Evolutionary conservation across 2,797 vertebrate genomes (phyloP), one percentile per base, ranked within the genome.

Genomic region (Monodelphis domestica): DNA sequence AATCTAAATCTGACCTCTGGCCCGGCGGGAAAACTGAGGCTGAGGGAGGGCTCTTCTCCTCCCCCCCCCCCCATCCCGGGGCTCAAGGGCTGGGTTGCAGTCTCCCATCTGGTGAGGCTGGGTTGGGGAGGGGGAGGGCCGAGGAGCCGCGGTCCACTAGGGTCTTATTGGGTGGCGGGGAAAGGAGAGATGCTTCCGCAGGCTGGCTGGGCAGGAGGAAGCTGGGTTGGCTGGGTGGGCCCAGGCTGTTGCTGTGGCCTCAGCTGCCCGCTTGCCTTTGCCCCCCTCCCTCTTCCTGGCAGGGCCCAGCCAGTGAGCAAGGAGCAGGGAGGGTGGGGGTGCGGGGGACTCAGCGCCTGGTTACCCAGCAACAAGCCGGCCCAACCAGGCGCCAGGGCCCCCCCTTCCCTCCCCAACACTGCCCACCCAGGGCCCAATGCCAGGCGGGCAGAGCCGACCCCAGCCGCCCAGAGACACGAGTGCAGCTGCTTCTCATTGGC

Each of bases 221-320:
- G 53, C 53, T 11, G 88, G 53, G 88, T 24, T 28, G 92, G 95
- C 93, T 57, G 95, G 95, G 95, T 94, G 95, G 97, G 96, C 55
- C 95, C 93, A 94, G 96, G 97, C 97, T 97, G 97, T 97, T 97
- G 97, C 97, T 97, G 97, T 97, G 97, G 96, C 97, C 97, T 94
- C 96, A 94, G 87, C 94, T 97, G 95, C 97, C 96, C 97, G 96
- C 96, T 96, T 95, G 96, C 88, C 90, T 96, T 96, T 92, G 95
- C 90, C 87, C 93, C 95, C 96, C 91, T 96, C 96, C 94, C 78
- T 95, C 96, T 95, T 91, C 97, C 38, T 94, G 95, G 96, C 70
- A 84, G 3, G 63, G 88, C 28, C 95, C 96, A 92, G 92, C 97
- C 97, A 98, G 97, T 98, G 94, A 96, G 92, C 91, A 63, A n/a